Evolutionary conservation across 2,888 invertebrate genomes (phyloP).

Genomic region (Cistogaster globosa): DNA sequence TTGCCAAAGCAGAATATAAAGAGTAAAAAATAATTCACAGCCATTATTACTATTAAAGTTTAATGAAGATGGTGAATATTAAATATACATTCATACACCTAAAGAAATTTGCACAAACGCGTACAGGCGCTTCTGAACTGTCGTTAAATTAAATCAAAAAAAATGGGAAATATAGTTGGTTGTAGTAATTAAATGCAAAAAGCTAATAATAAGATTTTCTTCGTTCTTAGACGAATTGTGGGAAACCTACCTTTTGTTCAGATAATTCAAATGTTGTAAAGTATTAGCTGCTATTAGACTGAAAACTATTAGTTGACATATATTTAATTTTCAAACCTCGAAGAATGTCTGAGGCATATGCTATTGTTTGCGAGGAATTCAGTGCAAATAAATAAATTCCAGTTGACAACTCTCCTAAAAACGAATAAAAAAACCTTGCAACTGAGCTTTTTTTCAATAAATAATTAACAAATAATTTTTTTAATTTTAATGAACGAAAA

Average conservation of each 20-base stretch:
- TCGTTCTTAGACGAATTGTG: neutral
- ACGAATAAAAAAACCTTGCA: too few species aligned
- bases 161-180: slow-evolving; percentile 28
- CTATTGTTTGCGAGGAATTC: too few species aligned
- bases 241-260: neutral
- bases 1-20: slow-evolving; percentile 8
- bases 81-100: slow-evolving; percentile 5
- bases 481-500: too few species aligned
- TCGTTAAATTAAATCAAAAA: slow-evolving; percentile 36
- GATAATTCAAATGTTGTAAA: too few species aligned
- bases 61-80: slow-evolving; percentile 56
- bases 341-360: too few species aligned
- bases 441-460: too few species aligned
- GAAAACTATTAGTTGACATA: too few species aligned
- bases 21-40: slow-evolving; percentile 22
- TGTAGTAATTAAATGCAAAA: slow-evolving; percentile 29
- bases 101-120: neutral
- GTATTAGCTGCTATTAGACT: too few species aligned
- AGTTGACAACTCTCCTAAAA: too few species aligned
- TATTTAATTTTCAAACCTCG: too few species aligned
- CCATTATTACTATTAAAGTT: slow-evolving; percentile 53
- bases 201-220: neutral
- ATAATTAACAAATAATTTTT: too few species aligned
- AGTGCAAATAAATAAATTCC: too few species aligned
- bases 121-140: slow-evolving; percentile 7